Evolutionary conservation across 2,113 vertebrate species (phyloP), one percentile per base, ranked within the genome.

Genomic region (Maccullochella peelii): DNA sequence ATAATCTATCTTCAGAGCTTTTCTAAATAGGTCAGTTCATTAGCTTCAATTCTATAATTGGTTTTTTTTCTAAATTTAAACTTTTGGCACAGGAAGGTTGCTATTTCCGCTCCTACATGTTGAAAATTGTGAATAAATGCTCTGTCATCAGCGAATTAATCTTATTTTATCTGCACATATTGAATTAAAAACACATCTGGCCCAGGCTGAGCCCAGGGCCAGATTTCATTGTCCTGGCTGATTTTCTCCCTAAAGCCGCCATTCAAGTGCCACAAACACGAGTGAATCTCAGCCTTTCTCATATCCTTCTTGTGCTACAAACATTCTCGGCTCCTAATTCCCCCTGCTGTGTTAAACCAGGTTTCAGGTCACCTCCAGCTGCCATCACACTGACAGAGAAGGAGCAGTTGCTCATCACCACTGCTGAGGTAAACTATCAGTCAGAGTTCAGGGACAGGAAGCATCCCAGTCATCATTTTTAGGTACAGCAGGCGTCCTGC

Each of bases 371-470:
- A 44, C 70, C 73, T 77, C 58, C 74, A 23, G 86, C 70, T 59
- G 70, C 78, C 84, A 93, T 93, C 89, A 91, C 88, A 23, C 77
- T 93, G 79, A 88, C 9, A 20, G 92, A 94, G 83, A 91, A 85
- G 87, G 88, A 89, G 84, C 85, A 62, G 79, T 67, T 92, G 42
- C 66, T 79, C 79, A 59, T 89, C 77, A n/a, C 59, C 6, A 0
- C 72, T 83, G 86, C 86, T 87, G 91, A 93, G 93, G 92, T 94
- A 88, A 83, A 75, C 79, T 61, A 59, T 58, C 65, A 67, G 73
- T 67, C 75, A 72, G 33, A 59, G 62, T 40, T 1, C 47, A 20
- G 50, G 49, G 38, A 73, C 66, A 70, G 54, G 15, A 79, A 83
- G 67, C 50, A 58, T 61, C 52, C 23, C 68, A 23, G 63, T 88